Conservation (phyloP, 1,140 invertebrate genomes). For the Penaeus chinensis region DNA sequence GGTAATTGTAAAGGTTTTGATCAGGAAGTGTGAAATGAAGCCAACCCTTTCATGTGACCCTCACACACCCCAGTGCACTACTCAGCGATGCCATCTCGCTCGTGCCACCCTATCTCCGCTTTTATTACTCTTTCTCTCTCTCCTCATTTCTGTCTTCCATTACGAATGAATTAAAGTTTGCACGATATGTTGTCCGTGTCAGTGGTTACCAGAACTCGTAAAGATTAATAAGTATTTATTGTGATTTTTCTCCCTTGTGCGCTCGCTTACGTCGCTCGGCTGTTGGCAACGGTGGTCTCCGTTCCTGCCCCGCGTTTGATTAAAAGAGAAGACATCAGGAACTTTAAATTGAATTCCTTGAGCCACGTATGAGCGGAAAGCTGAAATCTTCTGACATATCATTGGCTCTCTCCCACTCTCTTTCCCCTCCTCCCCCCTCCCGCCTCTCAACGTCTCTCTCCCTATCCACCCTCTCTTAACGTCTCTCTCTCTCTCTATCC, state of each 20-base stretch:
- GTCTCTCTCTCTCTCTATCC: neutral
- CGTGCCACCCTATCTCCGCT: no score
- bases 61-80: neutral
- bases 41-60: slow-evolving; percentile 31
- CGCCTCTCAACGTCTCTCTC: neutral
- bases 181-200: no score
- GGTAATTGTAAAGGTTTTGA: slow-evolving; percentile 32
- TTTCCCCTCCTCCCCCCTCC: neutral
- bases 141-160: no score
- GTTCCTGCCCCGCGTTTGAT: slow-evolving; percentile 1
- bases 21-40: slow-evolving; percentile 42
- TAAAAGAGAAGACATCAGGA: slow-evolving; percentile 25
- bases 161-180: no score
- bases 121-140: no score
- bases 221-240: neutral
- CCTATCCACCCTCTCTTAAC: neutral
- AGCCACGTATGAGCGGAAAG: neutral
- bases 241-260: neutral
- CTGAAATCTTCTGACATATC: neutral
- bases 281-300: neutral
- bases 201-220: neutral
- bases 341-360: slow-evolving; percentile 25
- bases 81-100: no score
- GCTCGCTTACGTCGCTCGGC: neutral
- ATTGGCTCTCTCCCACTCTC: neutral